Percentiles rank a stretch among this genome's conserved stretches.
Evolutionary conservation across 2,888 invertebrate species (phyloP).

Genomic region (Acleris emargana): DNA sequence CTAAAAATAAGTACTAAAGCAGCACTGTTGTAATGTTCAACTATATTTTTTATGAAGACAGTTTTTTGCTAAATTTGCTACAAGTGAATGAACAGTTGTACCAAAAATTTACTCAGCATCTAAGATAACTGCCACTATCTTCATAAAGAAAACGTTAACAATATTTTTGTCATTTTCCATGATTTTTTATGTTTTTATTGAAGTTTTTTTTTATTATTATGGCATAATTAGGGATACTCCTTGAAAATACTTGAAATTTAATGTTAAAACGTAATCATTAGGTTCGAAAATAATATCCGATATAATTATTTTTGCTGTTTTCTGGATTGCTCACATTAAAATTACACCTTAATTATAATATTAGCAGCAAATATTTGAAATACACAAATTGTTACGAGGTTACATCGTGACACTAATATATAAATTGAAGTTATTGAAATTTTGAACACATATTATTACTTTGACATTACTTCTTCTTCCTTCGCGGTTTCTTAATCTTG

Average conservation of each 20-base stretch:
- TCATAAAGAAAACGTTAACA: constrained; percentile 54
- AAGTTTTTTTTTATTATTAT: constrained; percentile 53
- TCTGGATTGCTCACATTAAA: constrained; percentile 59
- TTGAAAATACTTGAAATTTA: constrained; percentile 21
- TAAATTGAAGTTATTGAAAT: constrained; percentile 52
- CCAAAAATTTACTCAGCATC: not conserved
- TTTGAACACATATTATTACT: constrained; percentile 57
- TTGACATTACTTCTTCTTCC: constrained; percentile 84
- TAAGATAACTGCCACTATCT: constrained; percentile 38
- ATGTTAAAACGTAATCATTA: constrained; percentile 28
- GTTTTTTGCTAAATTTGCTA: constrained; percentile 16
- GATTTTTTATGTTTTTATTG: constrained; percentile 68
- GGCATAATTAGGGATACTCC: constrained; percentile 21
- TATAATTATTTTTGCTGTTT: constrained; percentile 62
- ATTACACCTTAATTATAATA: constrained; percentile 58
- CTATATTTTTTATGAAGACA: constrained; percentile 38
- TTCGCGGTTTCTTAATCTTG: constrained; percentile 83
- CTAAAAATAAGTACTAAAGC: constrained; percentile 50
- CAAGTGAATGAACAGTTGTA: constrained; percentile 5
- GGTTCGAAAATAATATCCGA: constrained; percentile 19
- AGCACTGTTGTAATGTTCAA: constrained; percentile 41
- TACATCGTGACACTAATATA: constrained; percentile 46
- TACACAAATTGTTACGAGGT: constrained; percentile 23
- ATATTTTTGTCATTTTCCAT: constrained; percentile 69
- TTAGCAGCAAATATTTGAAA: constrained; percentile 57